Evolutionary conservation across 2,888 invertebrate genomes (phyloP).

Genomic region (Eilema griseolum): DNA sequence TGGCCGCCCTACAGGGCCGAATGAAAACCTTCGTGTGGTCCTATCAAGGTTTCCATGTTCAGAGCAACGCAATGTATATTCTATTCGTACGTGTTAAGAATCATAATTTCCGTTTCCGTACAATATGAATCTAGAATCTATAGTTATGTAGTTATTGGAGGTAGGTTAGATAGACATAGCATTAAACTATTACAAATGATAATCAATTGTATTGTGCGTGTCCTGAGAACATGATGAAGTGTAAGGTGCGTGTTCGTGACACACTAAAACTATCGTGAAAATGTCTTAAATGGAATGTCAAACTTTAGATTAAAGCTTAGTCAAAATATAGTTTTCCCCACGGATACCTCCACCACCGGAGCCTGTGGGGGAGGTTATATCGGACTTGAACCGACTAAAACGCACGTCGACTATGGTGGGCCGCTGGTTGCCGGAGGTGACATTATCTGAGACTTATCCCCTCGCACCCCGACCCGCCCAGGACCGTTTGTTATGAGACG

Average conservation of each 20-base stretch:
- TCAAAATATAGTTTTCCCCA: background rate
- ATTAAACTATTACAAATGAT: slow-evolving; percentile 42
- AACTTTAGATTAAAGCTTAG: background rate
- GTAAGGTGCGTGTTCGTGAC: slow-evolving; percentile 25
- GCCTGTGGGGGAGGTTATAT: too few relatives aligned
- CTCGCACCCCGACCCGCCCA: too few relatives aligned
- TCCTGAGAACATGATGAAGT: background rate
- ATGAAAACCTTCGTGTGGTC: slow-evolving; percentile 59
- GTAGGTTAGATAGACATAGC: slow-evolving; percentile 29
- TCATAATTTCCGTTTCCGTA: slow-evolving; percentile 30
- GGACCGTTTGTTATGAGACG: too few relatives aligned
- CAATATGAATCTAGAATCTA: slow-evolving; percentile 20
- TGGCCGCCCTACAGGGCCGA: slow-evolving; percentile 67
- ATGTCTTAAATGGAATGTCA: background rate
- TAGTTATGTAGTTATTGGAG: background rate
- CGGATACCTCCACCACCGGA: too few relatives aligned
- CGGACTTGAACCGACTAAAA: too few relatives aligned
- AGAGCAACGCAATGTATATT: slow-evolving; percentile 45
- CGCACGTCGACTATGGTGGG: too few relatives aligned
- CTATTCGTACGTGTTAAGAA: slow-evolving; percentile 46
- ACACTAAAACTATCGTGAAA: slow-evolving; percentile 5
- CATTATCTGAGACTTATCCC: too few relatives aligned
- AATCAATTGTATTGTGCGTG: slow-evolving; percentile 37
- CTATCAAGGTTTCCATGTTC: slow-evolving; percentile 53
- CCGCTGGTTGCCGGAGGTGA: too few relatives aligned